Conservation (phyloP, 2,888 invertebrate genomes). For the Nymphalis urticae region DNA sequence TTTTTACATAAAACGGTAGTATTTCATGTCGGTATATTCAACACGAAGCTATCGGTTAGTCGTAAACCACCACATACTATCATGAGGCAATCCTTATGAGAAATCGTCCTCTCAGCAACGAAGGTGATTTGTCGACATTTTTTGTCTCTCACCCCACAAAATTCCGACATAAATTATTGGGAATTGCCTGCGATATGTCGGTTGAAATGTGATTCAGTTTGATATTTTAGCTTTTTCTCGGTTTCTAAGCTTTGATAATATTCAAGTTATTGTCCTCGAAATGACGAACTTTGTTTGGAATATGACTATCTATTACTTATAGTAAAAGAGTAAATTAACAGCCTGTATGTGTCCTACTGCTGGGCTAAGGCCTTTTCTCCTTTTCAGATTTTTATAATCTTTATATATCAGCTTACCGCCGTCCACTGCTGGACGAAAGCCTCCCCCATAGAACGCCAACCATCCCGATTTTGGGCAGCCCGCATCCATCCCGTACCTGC, state of each 20-base stretch:
- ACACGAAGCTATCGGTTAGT: background rate
- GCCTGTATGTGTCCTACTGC: too few species aligned
- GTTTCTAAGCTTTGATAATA: background rate
- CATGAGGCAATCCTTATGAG: constrained; percentile 40
- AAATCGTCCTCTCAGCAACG: constrained; percentile 40
- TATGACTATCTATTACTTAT: too few species aligned
- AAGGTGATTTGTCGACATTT: constrained; percentile 41
- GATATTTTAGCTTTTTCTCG: background rate
- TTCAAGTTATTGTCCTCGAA: too few species aligned
- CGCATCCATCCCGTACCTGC: too few species aligned
- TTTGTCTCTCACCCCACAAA: constrained; percentile 37
- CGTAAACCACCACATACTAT: constrained; percentile 22
- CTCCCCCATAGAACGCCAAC: too few species aligned
- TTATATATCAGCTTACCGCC: too few species aligned
- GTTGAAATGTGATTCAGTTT: constrained; percentile 14
- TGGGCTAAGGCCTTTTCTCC: too few species aligned
- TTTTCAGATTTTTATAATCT: too few species aligned
- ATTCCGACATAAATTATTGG: constrained; percentile 31
- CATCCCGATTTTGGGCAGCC: too few species aligned
- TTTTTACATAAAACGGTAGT: background rate
- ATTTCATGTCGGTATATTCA: background rate
- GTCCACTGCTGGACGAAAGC: too few species aligned
- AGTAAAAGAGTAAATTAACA: too few species aligned
- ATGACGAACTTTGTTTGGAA: too few species aligned
- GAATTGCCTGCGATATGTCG: constrained; percentile 28